These are phyloP conservation scores for Phlogophora meticulosa DNA, from an alignment of 2,888 invertebrate genomes.

Conservation along the genomic window DNA sequence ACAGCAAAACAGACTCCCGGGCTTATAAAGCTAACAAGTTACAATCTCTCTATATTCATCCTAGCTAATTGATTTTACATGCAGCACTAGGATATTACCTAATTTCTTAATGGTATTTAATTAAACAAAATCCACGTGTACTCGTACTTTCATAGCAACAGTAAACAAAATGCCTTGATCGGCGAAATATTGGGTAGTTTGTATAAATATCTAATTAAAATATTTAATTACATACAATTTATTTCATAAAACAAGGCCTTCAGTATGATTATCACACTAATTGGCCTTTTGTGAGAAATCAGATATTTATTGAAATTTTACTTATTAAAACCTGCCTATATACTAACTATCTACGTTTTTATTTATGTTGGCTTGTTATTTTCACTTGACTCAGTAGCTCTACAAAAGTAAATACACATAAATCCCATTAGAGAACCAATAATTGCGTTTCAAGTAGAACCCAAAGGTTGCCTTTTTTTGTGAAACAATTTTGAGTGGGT, in stretches of 20 bases:
- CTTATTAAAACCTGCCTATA: not conserved
- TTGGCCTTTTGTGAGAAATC: slow-evolving; percentile 4
- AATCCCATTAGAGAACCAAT: slow-evolving; percentile 77
- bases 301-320: not conserved
- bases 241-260: not conserved
- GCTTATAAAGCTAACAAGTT: not conserved
- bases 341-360: not conserved
- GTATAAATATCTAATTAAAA: not conserved
- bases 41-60: not conserved
- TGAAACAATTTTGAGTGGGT: slow-evolving; percentile 75
- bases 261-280: not conserved
- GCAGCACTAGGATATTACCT: not conserved
- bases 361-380: slow-evolving; percentile 7
- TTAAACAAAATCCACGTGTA: not conserved
- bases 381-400: slow-evolving; percentile 12
- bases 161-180: not conserved
- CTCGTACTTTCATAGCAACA: too few relatives aligned
- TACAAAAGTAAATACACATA: slow-evolving; percentile 36
- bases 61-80: slow-evolving; percentile 27
- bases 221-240: not conserved
- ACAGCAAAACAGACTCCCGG: slow-evolving; percentile 4
- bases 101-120: not conserved
- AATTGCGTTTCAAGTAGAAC: slow-evolving; percentile 79
- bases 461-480: slow-evolving; percentile 74
- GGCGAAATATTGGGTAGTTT: too few relatives aligned